Evolutionary conservation across 2,797 vertebrate species (phyloP).

Genomic region (Percopsis omiscomaycus): DNA sequence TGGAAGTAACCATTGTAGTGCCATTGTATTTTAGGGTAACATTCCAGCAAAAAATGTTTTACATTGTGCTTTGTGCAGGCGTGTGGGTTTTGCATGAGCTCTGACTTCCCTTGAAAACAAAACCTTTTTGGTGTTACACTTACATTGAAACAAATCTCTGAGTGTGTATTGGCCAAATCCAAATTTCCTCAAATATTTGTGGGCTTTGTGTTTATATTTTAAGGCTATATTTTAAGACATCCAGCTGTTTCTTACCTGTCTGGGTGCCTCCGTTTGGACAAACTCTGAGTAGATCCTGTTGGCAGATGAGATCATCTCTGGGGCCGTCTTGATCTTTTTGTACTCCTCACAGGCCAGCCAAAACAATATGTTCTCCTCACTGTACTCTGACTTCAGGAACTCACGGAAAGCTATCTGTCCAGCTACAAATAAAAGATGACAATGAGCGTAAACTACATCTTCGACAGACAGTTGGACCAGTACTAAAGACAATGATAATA

Average conservation of each 20-base stretch:
- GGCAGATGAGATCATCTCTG: conserved; percentile 86
- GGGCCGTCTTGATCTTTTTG: conserved; percentile 84
- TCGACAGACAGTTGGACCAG: not conserved
- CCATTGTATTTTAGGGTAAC: too few relatives aligned
- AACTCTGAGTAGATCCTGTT: conserved; percentile 93
- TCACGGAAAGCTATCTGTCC: conserved; percentile 86
- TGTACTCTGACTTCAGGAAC: conserved; percentile 93
- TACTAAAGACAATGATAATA: not conserved
- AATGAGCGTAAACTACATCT: not conserved
- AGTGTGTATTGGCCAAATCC: too few relatives aligned
- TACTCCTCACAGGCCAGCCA: conserved; percentile 94
- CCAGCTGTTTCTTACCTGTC: conserved; percentile 80
- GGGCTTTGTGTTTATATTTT: too few relatives aligned
- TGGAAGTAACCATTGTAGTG: too few relatives aligned
- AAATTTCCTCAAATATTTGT: too few relatives aligned
- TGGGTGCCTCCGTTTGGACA: conserved; percentile 88
- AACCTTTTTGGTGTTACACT: too few relatives aligned
- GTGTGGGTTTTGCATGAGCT: too few relatives aligned
- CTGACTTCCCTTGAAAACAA: too few relatives aligned
- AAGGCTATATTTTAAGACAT: not conserved
- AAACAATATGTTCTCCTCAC: conserved; percentile 95
- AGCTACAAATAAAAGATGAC: conserved; percentile 66
- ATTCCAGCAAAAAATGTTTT: too few relatives aligned
- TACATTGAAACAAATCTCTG: too few relatives aligned
- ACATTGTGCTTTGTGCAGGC: too few relatives aligned